Evolutionary conservation across 2,797 vertebrate species (phyloP), one percentile per base, ranked within the genome.

Genomic region (Chloroceryle inda): DNA sequence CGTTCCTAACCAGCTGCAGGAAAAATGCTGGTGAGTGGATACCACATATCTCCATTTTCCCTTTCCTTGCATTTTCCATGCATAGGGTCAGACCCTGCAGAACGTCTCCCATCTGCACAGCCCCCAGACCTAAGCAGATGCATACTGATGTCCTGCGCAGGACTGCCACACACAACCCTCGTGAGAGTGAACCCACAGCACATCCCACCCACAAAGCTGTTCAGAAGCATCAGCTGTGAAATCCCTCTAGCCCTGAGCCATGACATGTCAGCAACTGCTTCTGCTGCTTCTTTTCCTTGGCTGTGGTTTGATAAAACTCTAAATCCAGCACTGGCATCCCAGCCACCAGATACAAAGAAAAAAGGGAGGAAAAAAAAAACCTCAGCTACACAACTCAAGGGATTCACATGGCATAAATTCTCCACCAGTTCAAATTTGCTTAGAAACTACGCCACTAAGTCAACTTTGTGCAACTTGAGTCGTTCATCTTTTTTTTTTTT

Each of bases 51-150:
- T 74, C 38, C 68, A 69, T 20, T 44, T 83, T 55, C 80, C 37
- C 17, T 83, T 45, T 31, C 45, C 45, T 73, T 40, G 24, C 22
- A 6, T 50, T 85, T 82, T 23, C 59, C 55, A 3, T 10, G 2
- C 4, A 44, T 35, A 67, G 29, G 20, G 42, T 50, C 49, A 76
- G 68, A 42, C 9, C 24, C 58, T 56, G 53, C 26, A 2, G 2
- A 61, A 13, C 1, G 13, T 69, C 11, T 83, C 31, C 55, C 18
- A 10, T 3, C n/a, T 3, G 0, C 35, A 3, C 0, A 1, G 69
- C 10, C 33, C 69, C 23, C 68, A 55, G 49, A 19, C 19, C 42
- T 44, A 29, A 1, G 0, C 50, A 79, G 72, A 42, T 27, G n/a
- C 29, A 20, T 68, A 23, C 14, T 4, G 0, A 0, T 45, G 29